Percentiles rank a stretch among this genome's conserved stretches.
phyloP scores from a whole-genome alignment of 2,797 vertebrate genomes.

The Acropternis orthonyx region DNA sequence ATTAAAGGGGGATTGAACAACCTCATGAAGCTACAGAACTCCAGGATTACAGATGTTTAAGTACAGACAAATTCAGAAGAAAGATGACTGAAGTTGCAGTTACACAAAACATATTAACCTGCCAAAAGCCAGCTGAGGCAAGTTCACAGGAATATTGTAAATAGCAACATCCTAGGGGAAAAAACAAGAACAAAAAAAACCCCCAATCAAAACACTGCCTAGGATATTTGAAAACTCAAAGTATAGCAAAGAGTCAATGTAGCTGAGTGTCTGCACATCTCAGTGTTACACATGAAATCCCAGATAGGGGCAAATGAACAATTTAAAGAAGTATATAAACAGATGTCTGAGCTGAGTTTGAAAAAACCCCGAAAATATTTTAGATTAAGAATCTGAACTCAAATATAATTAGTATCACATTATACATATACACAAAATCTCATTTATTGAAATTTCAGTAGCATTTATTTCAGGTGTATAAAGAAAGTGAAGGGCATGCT shows the following conservation, averaged over 20 bases:
- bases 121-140: neutral
- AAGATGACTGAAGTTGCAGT: neutral
- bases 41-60: neutral
- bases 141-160: neutral
- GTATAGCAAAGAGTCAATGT: neutral
- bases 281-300: neutral
- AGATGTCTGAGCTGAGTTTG: neutral
- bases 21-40: neutral
- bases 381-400: neutral
- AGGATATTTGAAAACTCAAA: neutral
- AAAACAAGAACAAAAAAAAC: neutral
- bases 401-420: neutral
- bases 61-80: neutral
- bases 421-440: neutral
- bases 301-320: no score
- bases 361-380: neutral
- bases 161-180: neutral
- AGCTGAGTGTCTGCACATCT: neutral
- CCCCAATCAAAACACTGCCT: neutral
- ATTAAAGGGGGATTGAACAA: neutral
- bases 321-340: neutral
- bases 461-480: neutral
- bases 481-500: neutral
- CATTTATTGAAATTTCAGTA: neutral
- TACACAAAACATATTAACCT: neutral